phyloP scores from a whole-genome alignment of 2,888 invertebrate genomes.

The Hartigia nigra region DNA sequence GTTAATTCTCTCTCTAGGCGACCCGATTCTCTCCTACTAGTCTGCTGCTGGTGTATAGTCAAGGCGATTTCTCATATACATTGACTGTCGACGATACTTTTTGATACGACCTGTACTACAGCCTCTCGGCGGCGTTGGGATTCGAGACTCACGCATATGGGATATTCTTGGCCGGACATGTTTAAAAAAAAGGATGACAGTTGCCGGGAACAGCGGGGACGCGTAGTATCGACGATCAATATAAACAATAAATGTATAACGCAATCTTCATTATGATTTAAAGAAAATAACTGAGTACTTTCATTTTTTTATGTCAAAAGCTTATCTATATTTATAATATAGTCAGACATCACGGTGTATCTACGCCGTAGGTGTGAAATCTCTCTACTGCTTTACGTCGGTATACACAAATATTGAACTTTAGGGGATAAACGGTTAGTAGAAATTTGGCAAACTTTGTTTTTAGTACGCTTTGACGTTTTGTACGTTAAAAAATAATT shows the following conservation, averaged over 20 bases:
- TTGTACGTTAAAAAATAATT: background rate
- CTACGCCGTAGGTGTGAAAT: background rate
- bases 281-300: background rate
- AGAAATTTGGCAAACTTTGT: background rate
- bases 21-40: background rate
- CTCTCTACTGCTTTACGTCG: background rate
- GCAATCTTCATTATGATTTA: background rate
- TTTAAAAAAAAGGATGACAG: background rate
- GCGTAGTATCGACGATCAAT: background rate
- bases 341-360: background rate
- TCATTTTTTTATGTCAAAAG: background rate
- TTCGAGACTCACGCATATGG: background rate
- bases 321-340: background rate
- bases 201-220: background rate
- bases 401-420: background rate
- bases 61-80: background rate
- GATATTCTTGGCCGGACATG: background rate
- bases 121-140: background rate
- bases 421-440: background rate
- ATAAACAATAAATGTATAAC: background rate
- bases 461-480: background rate
- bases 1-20: background rate
- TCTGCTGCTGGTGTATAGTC: background rate
- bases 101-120: background rate
- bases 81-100: background rate